Conservation (phyloP, 2,888 invertebrate species). For the Ornithoptera priamus region DNA sequence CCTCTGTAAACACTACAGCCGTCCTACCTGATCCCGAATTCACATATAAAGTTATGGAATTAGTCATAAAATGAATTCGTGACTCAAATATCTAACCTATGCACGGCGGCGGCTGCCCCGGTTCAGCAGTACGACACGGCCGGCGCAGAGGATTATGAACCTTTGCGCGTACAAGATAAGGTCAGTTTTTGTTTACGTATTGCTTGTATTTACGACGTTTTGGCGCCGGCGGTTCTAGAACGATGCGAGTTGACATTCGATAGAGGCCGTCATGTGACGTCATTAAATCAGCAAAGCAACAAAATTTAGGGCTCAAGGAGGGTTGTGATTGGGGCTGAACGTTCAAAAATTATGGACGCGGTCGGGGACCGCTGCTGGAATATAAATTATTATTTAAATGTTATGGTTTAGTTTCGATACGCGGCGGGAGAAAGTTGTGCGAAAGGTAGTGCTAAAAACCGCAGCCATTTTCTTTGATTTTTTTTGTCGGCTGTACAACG, state of each 20-base stretch:
- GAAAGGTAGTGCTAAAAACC: too few species aligned
- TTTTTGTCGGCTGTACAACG: too few species aligned
- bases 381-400: conserved; percentile 28
- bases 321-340: conserved; percentile 50
- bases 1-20: conserved; percentile 66
- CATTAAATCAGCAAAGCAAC: conserved; percentile 77
- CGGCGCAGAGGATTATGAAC: conserved; percentile 33
- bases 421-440: not conserved
- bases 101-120: conserved; percentile 36
- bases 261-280: conserved; percentile 76
- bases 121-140: too few species aligned
- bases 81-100: conserved; percentile 79
- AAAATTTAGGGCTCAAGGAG: conserved; percentile 70
- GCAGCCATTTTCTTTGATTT: too few species aligned
- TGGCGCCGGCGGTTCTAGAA: conserved; percentile 37
- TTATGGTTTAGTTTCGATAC: conserved; percentile 3
- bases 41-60: conserved; percentile 80
- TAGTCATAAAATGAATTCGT: conserved; percentile 80
- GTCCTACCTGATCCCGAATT: conserved; percentile 74
- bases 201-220: conserved; percentile 35
- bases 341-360: conserved; percentile 31
- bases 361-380: conserved; percentile 23
- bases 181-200: conserved; percentile 26
- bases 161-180: fast-evolving
- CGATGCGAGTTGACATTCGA: conserved; percentile 77